Conservation (phyloP, 2,113 vertebrate genomes). For the Hippocampus mohnikei region DNA sequence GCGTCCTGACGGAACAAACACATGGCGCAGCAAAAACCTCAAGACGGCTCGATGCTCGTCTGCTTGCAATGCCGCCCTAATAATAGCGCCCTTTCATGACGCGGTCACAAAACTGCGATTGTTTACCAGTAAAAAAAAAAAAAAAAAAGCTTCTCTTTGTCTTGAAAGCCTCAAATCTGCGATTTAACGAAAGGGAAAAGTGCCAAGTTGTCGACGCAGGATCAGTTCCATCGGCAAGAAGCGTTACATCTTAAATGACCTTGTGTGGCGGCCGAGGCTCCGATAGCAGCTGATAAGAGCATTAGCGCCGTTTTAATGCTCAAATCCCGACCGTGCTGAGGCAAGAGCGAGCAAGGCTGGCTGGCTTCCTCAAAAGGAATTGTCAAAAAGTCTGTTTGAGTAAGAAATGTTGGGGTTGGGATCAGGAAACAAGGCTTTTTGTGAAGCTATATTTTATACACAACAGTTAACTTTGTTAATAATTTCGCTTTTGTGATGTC, state of each 20-base stretch:
- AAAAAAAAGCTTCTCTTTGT: slow-evolving; percentile 34
- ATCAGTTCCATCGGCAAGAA: slow-evolving; percentile 50
- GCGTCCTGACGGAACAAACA: slow-evolving; percentile 72
- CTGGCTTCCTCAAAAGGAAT: slow-evolving; percentile 16
- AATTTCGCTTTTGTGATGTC: no score
- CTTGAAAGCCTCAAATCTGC: slow-evolving; percentile 1
- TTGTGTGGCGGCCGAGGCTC: slow-evolving; percentile 22
- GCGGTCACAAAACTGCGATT: slow-evolving; percentile 32
- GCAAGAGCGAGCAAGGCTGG: slow-evolving; percentile 25
- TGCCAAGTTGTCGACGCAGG: slow-evolving; percentile 43
- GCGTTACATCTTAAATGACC: slow-evolving; percentile 21
- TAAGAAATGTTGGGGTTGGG: not conserved
- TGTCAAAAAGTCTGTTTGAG: not conserved
- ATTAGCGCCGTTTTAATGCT: slow-evolving; percentile 60
- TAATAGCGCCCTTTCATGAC: slow-evolving; percentile 35
- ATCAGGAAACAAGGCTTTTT: not conserved
- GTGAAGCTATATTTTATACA: no score
- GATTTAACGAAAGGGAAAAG: slow-evolving; percentile 11
- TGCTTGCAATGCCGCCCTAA: slow-evolving; percentile 13
- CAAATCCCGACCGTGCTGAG: slow-evolving; percentile 65
- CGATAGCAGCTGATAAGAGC: slow-evolving; percentile 54
- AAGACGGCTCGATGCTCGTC: not conserved
- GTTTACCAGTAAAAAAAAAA: slow-evolving; percentile 39
- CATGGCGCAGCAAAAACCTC: slow-evolving; percentile 17
- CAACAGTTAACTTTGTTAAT: no score